Conservation (phyloP, 2,113 vertebrate species). For the Lasiurus borealis region DNA sequence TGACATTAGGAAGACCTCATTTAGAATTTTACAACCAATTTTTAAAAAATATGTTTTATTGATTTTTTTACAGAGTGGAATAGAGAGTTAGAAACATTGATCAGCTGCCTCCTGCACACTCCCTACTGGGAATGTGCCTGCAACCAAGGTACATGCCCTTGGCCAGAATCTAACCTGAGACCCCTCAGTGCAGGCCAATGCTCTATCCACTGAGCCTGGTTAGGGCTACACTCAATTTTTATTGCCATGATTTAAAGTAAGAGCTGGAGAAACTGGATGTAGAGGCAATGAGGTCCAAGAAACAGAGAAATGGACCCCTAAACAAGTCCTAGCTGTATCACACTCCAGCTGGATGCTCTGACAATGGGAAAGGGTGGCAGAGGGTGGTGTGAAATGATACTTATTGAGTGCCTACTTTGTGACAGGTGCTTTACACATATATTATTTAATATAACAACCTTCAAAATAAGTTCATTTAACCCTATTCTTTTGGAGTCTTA, state of each 20-base stretch:
- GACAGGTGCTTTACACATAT: neutral
- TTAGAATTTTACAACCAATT: neutral
- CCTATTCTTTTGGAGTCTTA: neutral
- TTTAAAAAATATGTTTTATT: neutral
- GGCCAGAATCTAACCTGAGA: too few relatives aligned
- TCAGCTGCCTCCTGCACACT: too few relatives aligned
- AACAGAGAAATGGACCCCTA: neutral
- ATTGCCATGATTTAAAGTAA: conserved; percentile 3
- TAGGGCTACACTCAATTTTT: neutral
- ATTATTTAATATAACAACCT: neutral
- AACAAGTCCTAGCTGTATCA: neutral
- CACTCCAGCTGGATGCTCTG: neutral
- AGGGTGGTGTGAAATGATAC: neutral
- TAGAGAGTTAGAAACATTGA: too few relatives aligned
- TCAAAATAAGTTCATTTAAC: neutral
- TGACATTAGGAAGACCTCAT: neutral
- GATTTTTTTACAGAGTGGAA: too few relatives aligned
- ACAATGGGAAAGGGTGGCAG: neutral
- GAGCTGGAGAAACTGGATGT: neutral
- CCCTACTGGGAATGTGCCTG: too few relatives aligned
- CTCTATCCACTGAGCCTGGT: too few relatives aligned
- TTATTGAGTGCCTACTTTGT: neutral
- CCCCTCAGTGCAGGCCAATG: too few relatives aligned
- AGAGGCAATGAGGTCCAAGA: neutral
- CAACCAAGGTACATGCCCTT: too few relatives aligned